These are phyloP conservation scores for Acanthacorydalis orientalis DNA, from an alignment of 2,888 invertebrate genomes.

Conservation along the genomic window DNA sequence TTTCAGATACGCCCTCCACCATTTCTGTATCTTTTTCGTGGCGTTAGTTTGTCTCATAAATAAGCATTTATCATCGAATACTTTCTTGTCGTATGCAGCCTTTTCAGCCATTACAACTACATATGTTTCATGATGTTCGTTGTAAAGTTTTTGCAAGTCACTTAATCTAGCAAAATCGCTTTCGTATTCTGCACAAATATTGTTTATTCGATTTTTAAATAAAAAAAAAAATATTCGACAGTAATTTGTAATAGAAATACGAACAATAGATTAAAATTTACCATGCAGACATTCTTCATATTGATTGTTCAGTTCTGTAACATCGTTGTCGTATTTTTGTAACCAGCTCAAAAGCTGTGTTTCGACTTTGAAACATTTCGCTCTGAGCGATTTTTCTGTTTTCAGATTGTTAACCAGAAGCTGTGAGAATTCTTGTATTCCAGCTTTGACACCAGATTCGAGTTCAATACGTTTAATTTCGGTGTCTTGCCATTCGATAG, in stretches of 20 bases:
- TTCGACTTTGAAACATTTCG: slow-evolving; percentile 37
- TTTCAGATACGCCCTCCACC: slow-evolving; percentile 17
- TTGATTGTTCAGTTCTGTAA: slow-evolving; percentile 37
- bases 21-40: slow-evolving; percentile 24
- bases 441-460: slow-evolving; percentile 30
- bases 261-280: slow-evolving; percentile 8
- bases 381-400: slow-evolving; percentile 34
- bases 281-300: slow-evolving; percentile 30
- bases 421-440: slow-evolving; percentile 26
- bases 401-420: slow-evolving; percentile 29
- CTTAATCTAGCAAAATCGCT: slow-evolving; percentile 29
- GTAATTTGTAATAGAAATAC: background rate
- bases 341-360: slow-evolving; percentile 38
- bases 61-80: slow-evolving; percentile 30
- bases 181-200: slow-evolving; percentile 24
- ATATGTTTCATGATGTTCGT: slow-evolving; percentile 36
- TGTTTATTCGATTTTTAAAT: too few relatives aligned
- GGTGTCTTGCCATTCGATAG: slow-evolving; percentile 30
- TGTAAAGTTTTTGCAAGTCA: slow-evolving; percentile 29
- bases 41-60: slow-evolving; percentile 15
- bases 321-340: slow-evolving; percentile 39
- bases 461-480: slow-evolving; percentile 29
- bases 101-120: slow-evolving; percentile 38
- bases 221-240: too few relatives aligned
- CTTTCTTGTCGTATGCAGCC: slow-evolving; percentile 34